Evolutionary conservation across 2,113 vertebrate species (phyloP), one percentile per base, ranked within the genome.

Genomic region (Myrmophylax atrothorax): DNA sequence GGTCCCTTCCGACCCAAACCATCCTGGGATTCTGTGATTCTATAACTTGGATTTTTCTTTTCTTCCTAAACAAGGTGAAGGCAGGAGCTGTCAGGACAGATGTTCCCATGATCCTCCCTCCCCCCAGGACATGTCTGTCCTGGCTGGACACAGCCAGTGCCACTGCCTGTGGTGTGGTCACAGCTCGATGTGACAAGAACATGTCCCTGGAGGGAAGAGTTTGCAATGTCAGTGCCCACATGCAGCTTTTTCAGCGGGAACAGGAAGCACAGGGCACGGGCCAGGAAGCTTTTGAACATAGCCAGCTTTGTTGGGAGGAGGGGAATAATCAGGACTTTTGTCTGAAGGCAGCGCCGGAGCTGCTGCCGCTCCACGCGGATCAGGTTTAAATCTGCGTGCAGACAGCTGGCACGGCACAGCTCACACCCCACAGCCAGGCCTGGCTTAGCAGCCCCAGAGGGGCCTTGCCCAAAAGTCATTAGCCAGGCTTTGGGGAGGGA

Each of bases 371-470:
- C 91, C 94, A 64, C 22, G 25, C 17, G 37, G 87, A 88, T 94
- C 94, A 93, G 84, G 22, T 86, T 91, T 79, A 95, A 96, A 91
- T 93, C 91, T 1, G 11, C 1, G 2, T 70, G 91, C 89, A 90
- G 94, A 95, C 96, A 97, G 96, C 96, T 96, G 94, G 91, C 78
- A 82, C 76, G 63, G 76, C 89, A 87, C 77, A 49, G 81, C 58
- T 16, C 52, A 47, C 74, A 53, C 42, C 3, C 81, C 67, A 59
- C 50, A 87, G 35, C 93, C 70, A 5, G 59, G 14, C 14, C 78
- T 14, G 80, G 81, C 74, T 95, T 72, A 89, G 55, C 94, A 38
- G 95, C 77, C 78, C 19, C 47, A 70, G 79, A 90, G 92, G 91
- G 86, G 75, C 94, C 79, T 83, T 88, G 73, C 84, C 26, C 38